Evolutionary conservation across 2,888 invertebrate genomes (phyloP), one percentile per base, ranked within the genome.

Genomic region (Spialia ferax): DNA sequence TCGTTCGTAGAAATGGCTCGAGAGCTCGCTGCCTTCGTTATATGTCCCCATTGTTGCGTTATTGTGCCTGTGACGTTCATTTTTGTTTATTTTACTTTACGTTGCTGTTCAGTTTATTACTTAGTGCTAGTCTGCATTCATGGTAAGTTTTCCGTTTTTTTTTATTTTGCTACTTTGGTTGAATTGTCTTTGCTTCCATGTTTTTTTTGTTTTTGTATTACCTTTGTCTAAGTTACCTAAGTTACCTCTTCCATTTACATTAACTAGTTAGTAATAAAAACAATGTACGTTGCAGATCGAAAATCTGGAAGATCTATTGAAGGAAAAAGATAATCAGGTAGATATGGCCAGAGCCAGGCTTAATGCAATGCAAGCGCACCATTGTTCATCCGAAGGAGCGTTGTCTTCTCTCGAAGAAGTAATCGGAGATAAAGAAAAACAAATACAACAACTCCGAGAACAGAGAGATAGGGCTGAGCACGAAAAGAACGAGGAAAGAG

Each of bases 321-420:
- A 98, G 91, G 99, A 99, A 86, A 99, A 99, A 93, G 99, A 99
- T 86, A 98, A 98, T 89, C 99, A 99, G 94, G 97, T 99, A 65
- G 98, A 99, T 79, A 98, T 98, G 97, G 98, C 98, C 1, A 94
- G 98, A 74, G 98, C 98, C 35, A 95, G 98, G 76, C 89, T 98
- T 60, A 97, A 97, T 57, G 98, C 98, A 69, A 97, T 99, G 96
- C 98, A 98, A 94, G 98, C 98, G 15, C 98, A 99, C 83, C 98
- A 98, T 84, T 98, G 97, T 91, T 96, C 97, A 71, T 98, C 97
- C 10, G 99, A 99, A 94, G 98, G 98, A 62, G 98, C 99, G 1
- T 94, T 99, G 63, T 97, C 98, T 62, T 97, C 97, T 73, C 95
- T 99, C 50, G 99, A 99, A 94, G 99, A 99, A 93, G 98, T 98